A percentile compares a stretch with the other conserved stretches of the same genome.
Conservation (phyloP, 2,797 vertebrate species). For the Vipera latastei region DNA sequence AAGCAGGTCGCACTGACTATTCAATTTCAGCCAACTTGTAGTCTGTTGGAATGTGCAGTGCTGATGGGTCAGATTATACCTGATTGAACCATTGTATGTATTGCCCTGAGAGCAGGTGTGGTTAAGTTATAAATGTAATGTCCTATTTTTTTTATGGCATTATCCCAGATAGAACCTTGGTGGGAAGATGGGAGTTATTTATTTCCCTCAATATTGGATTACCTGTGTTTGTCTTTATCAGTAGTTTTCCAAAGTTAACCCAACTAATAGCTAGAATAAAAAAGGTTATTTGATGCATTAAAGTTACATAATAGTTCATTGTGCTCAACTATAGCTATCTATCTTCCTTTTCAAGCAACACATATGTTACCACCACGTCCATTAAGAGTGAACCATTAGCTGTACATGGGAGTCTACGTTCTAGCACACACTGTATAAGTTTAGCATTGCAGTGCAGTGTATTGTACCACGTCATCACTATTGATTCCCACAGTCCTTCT, state of each 20-base stretch:
- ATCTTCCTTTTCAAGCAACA: conserved; percentile 72
- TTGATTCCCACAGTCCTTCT: conserved; percentile 59
- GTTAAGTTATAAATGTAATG: conserved; percentile 53
- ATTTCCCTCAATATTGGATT: conserved; percentile 51
- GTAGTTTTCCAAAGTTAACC: conserved; percentile 69
- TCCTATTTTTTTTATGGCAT: conserved; percentile 51
- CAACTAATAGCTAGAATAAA: conserved; percentile 56
- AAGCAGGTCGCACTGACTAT: conserved; percentile 40
- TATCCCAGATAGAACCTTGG: conserved; percentile 63
- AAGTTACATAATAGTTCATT: conserved; percentile 78
- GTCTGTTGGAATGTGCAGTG: conserved; percentile 61
- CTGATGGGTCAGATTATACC: conserved; percentile 38
- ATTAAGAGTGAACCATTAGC: conserved; percentile 72
- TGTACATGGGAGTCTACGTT: conserved; percentile 65
- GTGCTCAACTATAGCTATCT: conserved; percentile 75
- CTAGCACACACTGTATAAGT: conserved; percentile 65
- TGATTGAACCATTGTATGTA: not conserved
- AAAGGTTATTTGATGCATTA: conserved; percentile 69
- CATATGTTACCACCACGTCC: conserved; percentile 65
- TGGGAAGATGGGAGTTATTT: conserved; percentile 46
- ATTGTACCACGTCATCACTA: conserved; percentile 72
- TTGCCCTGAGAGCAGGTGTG: conserved; percentile 58
- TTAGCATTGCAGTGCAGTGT: conserved; percentile 74
- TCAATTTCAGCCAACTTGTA: conserved; percentile 21
- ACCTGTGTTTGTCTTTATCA: conserved; percentile 44